These are phyloP conservation scores for Oxycera nigricornis DNA, from an alignment of 2,888 invertebrate genomes.

Conservation along the genomic window DNA sequence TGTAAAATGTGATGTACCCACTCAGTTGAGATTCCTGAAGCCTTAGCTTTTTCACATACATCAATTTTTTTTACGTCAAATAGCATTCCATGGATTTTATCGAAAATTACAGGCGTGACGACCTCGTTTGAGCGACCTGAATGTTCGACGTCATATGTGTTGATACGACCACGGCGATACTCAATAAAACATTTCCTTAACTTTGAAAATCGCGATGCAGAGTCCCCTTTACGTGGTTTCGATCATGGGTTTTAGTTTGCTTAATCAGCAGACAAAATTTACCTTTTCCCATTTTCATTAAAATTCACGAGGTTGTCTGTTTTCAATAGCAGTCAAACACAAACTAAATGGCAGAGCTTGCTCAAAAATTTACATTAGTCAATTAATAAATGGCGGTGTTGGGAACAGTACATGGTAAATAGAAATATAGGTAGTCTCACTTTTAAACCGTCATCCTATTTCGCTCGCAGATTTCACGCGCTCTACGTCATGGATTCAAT, in stretches of 20 bases:
- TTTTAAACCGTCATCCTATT: no score
- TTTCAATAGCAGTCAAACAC: not conserved
- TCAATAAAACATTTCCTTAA: not conserved
- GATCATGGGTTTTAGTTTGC: not conserved
- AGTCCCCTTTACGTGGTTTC: not conserved
- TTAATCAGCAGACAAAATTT: not conserved
- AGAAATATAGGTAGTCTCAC: no score
- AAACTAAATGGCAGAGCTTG: not conserved
- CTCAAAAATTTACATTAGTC: slow-evolving; percentile 12
- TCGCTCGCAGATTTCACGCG: no score
- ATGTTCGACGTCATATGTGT: not conserved
- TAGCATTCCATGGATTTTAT: not conserved
- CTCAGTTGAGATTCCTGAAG: not conserved
- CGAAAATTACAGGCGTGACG: not conserved
- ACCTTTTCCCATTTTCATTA: not conserved
- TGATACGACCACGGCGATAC: not conserved
- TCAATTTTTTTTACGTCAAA: not conserved
- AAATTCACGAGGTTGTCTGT: not conserved
- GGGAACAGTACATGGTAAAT: no score
- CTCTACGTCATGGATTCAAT: no score
- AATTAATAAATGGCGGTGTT: not conserved
- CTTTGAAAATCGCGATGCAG: not conserved
- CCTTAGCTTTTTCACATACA: not conserved
- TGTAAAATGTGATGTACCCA: no score
- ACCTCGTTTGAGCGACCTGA: not conserved